Conservation (phyloP, 2,888 invertebrate genomes). For the Pseudeuparius sepicola region DNA sequence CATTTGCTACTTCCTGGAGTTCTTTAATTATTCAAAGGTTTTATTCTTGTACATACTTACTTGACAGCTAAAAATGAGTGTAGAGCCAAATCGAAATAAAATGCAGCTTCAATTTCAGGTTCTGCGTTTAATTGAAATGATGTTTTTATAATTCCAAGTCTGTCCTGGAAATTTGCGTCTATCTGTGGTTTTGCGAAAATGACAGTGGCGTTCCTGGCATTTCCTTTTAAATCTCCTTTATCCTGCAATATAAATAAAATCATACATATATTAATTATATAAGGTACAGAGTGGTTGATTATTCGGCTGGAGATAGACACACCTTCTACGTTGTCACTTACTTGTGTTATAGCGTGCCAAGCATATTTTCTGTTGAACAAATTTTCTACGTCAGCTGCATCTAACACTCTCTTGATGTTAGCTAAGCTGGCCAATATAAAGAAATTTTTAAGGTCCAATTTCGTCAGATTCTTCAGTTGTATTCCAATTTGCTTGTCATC, state of each 20-base stretch:
- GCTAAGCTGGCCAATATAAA: conserved; percentile 69
- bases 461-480: conserved; percentile 62
- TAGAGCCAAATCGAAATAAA: conserved; percentile 79
- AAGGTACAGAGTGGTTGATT: no score
- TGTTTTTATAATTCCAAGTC: conserved; percentile 58
- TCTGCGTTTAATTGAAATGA: conserved; percentile 61
- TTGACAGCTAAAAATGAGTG: conserved; percentile 62
- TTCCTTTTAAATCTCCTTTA: conserved; percentile 62
- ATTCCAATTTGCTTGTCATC: conserved; percentile 44
- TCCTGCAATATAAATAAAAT: conserved; percentile 40
- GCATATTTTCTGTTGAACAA: conserved; percentile 58
- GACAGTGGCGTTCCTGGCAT: conserved; percentile 66
- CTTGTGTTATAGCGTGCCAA: conserved; percentile 71
- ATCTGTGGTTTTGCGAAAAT: conserved; percentile 65
- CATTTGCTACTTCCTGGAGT: no score
- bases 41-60: no score
- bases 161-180: conserved; percentile 57
- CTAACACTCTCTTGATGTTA: conserved; percentile 48
- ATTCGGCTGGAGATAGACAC: no score
- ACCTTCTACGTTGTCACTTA: no score
- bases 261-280: conserved; percentile 46
- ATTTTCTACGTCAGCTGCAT: conserved; percentile 57
- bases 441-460: conserved; percentile 81
- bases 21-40: no score
- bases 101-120: conserved; percentile 70